Evolutionary conservation across 2,888 invertebrate species (phyloP).

Genomic region (Epistrophe grossulariae): DNA sequence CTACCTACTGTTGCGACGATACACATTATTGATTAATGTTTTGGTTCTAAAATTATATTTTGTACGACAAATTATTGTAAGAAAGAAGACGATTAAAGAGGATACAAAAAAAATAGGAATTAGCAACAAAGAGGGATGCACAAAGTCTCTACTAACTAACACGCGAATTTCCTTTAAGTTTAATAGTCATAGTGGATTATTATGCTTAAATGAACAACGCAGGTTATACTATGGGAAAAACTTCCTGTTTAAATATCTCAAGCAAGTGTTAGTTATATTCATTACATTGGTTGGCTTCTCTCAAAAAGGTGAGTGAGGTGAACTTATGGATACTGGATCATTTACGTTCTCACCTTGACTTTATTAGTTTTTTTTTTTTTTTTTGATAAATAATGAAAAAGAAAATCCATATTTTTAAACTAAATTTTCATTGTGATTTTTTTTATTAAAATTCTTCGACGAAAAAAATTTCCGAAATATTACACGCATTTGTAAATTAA

Average conservation of each 20-base stretch:
- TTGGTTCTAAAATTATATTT: slow-evolving; percentile 59
- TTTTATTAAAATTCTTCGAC: too few relatives aligned
- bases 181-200: slow-evolving; percentile 27
- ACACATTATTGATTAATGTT: slow-evolving; percentile 52
- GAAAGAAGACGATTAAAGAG: slow-evolving; percentile 18
- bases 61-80: slow-evolving; percentile 2
- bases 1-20: background rate
- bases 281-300: slow-evolving; percentile 30
- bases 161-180: slow-evolving; percentile 49
- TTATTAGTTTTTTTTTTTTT: background rate
- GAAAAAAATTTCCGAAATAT: too few relatives aligned
- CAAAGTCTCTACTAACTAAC: slow-evolving; percentile 13
- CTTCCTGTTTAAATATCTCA: slow-evolving; percentile 24
- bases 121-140: slow-evolving; percentile 16
- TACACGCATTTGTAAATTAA: too few relatives aligned
- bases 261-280: background rate
- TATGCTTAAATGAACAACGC: slow-evolving; percentile 35
- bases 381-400: background rate
- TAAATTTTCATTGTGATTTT: too few relatives aligned
- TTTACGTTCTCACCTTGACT: background rate
- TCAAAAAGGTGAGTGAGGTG: background rate
- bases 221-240: slow-evolving; percentile 8
- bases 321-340: background rate
- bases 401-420: too few relatives aligned
- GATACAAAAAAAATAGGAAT: background rate